Conservation (phyloP, 2,113 vertebrate genomes). For the Lynx canadensis region DNA sequence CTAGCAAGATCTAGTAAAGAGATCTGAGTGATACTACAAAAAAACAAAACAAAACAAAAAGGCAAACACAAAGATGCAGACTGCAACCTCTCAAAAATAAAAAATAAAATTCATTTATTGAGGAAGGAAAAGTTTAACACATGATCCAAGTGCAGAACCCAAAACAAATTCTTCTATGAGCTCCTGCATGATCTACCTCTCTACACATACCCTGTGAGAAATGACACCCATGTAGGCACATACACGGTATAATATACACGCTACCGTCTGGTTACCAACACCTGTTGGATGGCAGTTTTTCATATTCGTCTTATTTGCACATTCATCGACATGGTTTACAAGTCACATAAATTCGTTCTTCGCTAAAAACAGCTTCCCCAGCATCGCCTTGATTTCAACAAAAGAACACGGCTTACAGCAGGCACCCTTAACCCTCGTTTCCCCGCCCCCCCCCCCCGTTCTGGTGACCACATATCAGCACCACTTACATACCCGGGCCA, state of each 20-base stretch:
- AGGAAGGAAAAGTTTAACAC: constrained; percentile 61
- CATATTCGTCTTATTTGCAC: background rate
- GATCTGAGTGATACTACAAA: background rate
- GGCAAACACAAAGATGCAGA: constrained; percentile 46
- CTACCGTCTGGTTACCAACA: background rate
- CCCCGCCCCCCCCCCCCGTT: fast-evolving
- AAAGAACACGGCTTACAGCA: background rate
- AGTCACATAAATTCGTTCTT: background rate
- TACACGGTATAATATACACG: background rate
- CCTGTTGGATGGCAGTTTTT: background rate
- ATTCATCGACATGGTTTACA: background rate
- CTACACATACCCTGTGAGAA: background rate
- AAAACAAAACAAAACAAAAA: background rate
- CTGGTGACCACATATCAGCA: background rate
- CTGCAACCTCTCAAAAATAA: constrained; percentile 63
- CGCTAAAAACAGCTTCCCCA: background rate
- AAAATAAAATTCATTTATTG: constrained; percentile 79
- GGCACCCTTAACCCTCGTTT: background rate
- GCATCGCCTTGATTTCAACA: background rate
- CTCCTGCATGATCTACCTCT: background rate
- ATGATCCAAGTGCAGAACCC: background rate
- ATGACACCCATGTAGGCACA: background rate
- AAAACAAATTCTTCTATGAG: background rate
- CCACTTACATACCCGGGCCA: background rate
- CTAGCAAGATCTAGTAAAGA: background rate